These are phyloP conservation scores for Buceros bicornis DNA, from an alignment of 2,797 vertebrate genomes.

Conservation along the genomic window DNA sequence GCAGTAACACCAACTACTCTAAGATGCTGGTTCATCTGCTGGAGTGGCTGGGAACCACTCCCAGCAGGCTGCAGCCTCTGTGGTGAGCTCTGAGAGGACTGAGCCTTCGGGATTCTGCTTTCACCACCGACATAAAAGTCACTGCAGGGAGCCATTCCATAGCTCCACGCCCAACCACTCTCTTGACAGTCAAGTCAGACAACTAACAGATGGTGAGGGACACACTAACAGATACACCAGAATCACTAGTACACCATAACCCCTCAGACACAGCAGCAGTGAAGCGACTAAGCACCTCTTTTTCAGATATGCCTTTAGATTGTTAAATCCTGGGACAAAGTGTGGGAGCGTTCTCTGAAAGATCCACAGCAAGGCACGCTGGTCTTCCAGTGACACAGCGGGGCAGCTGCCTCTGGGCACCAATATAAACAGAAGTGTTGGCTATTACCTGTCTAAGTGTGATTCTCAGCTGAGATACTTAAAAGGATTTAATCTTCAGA, in stretches of 20 bases:
- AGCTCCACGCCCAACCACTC: neutral
- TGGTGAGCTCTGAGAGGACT: neutral
- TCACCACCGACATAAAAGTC: neutral
- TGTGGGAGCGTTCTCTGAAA: neutral
- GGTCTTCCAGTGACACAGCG: neutral
- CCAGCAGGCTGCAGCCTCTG: neutral
- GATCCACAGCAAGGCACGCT: neutral
- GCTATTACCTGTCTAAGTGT: no score
- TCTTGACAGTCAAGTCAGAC: neutral
- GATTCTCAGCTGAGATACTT: neutral
- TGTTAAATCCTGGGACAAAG: neutral
- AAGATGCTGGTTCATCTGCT: neutral
- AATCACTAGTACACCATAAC: neutral
- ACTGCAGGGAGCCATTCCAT: neutral
- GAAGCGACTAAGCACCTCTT: rapidly evolving
- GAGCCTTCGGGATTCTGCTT: neutral
- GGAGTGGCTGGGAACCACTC: neutral
- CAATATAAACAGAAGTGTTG: neutral
- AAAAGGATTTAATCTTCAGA: neutral
- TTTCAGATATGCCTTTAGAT: neutral
- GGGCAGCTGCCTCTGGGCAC: neutral
- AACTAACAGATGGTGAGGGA: neutral
- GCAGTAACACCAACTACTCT: neutral
- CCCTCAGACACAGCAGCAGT: neutral
- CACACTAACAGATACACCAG: neutral